A percentile compares a stretch with the other conserved stretches of the same genome.
Conservation (phyloP, 2,797 vertebrate genomes). For the Ptychobarbus kaznakovi region DNA sequence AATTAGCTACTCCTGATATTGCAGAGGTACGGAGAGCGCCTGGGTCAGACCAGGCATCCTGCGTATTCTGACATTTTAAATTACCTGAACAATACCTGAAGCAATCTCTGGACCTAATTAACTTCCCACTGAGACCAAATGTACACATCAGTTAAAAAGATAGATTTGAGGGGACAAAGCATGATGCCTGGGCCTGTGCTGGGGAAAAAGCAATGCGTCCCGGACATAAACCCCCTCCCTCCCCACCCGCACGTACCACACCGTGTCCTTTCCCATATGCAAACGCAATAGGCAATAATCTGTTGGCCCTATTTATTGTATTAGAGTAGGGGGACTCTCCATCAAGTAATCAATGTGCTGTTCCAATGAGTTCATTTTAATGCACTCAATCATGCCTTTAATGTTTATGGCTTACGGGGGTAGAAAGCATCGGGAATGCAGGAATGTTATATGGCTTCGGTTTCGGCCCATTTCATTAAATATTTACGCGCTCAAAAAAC, state of each 20-base stretch:
- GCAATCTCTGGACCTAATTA: slow-evolving; percentile 93
- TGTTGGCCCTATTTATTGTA: slow-evolving; percentile 69
- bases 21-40: slow-evolving; percentile 74
- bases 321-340: slow-evolving; percentile 74
- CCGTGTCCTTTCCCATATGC: slow-evolving; percentile 65
- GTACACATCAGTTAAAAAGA: slow-evolving; percentile 76
- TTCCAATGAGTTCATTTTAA: slow-evolving; percentile 98
- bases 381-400: slow-evolving; percentile 95
- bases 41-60: slow-evolving; percentile 76
- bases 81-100: slow-evolving; percentile 89
- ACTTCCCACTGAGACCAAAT: slow-evolving; percentile 81
- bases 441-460: slow-evolving; percentile 95
- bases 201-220: slow-evolving; percentile 8
- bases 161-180: slow-evolving; percentile 69
- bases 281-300: slow-evolving; percentile 66
- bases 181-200: slow-evolving; percentile 57
- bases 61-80: slow-evolving; percentile 87
- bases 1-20: slow-evolving; percentile 86
- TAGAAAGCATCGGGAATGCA: slow-evolving; percentile 91
- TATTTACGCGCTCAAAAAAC: slow-evolving; percentile 93
- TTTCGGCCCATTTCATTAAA: slow-evolving; percentile 97
- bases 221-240: background rate
- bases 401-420: slow-evolving; percentile 95
- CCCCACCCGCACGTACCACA: slow-evolving; percentile 28
- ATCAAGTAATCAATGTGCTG: slow-evolving; percentile 96